A percentile compares a stretch with the other conserved stretches of the same genome.
Evolutionary conservation across 2,888 invertebrate species (phyloP).

Genomic region (Neria commutata): DNA sequence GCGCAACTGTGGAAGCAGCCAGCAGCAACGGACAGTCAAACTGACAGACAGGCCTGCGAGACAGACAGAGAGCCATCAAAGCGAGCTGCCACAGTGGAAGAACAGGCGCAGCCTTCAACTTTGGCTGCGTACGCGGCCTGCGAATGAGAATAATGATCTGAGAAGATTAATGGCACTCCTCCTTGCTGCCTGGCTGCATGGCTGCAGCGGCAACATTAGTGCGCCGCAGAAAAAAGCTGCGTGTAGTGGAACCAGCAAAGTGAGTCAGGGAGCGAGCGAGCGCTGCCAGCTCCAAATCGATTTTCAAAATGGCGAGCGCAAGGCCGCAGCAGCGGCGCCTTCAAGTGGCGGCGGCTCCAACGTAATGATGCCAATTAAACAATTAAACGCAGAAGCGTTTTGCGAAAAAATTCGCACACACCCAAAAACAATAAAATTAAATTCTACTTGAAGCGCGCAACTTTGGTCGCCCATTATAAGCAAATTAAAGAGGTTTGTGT

Average conservation of each 20-base stretch:
- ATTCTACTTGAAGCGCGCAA: neutral
- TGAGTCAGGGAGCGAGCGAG: neutral
- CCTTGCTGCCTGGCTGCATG: neutral
- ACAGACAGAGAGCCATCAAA: slow-evolving; percentile 42
- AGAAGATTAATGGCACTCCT: slow-evolving; percentile 26
- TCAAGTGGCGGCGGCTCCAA: neutral
- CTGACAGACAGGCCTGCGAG: slow-evolving; percentile 29
- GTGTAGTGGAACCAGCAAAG: neutral
- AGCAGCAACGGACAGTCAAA: slow-evolving; percentile 15
- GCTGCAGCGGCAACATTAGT: neutral
- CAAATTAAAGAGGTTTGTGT: neutral
- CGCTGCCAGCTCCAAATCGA: slow-evolving; percentile 22
- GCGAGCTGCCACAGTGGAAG: slow-evolving; percentile 15
- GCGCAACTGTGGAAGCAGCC: slow-evolving; percentile 20
- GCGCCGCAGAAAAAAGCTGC: neutral
- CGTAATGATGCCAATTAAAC: neutral
- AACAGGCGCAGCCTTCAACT: slow-evolving; percentile 41
- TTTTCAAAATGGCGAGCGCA: slow-evolving; percentile 18
- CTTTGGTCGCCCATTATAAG: neutral
- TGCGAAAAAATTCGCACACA: neutral
- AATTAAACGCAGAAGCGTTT: neutral
- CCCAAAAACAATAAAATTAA: neutral
- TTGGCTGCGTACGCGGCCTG: slow-evolving; percentile 8
- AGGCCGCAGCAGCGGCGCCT: neutral
- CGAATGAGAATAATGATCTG: slow-evolving; percentile 18